Conservation (phyloP, 2,113 vertebrate genomes). For the Epinephelus fuscoguttatus region DNA sequence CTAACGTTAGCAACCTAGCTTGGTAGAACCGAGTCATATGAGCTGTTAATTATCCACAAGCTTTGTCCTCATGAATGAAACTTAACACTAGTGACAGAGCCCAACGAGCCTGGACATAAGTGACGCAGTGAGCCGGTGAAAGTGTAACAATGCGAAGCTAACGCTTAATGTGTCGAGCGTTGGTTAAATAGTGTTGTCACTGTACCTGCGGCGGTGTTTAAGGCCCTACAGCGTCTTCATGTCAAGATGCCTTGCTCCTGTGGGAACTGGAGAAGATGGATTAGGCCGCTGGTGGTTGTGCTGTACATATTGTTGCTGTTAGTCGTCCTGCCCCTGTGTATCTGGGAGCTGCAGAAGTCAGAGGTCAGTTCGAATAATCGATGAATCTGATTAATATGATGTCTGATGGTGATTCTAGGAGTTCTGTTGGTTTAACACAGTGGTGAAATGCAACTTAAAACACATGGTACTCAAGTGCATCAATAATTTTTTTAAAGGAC, state of each 20-base stretch:
- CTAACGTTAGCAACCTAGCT: constrained; percentile 64
- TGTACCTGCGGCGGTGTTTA: constrained; percentile 5
- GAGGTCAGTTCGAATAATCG: constrained; percentile 84
- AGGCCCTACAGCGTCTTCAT: constrained; percentile 36
- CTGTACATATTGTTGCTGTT: constrained; percentile 90
- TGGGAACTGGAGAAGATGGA: constrained; percentile 97
- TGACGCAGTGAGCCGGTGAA: background rate
- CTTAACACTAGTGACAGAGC: background rate
- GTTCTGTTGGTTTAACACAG: background rate
- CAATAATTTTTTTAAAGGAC: background rate
- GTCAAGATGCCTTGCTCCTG: constrained; percentile 93
- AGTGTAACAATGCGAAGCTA: constrained; percentile 50
- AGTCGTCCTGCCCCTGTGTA: constrained; percentile 90
- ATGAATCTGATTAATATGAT: background rate
- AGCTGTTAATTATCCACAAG: constrained; percentile 32
- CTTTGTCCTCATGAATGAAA: constrained; percentile 19
- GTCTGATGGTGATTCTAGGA: background rate
- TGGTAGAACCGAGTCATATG: constrained; percentile 45
- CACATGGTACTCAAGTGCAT: background rate
- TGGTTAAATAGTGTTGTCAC: constrained; percentile 6
- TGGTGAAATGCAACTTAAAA: background rate
- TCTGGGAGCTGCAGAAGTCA: constrained; percentile 95
- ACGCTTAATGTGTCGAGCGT: constrained; percentile 3
- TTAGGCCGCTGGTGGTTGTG: constrained; percentile 92
- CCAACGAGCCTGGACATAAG: accelerated